A percentile compares a stretch with the other conserved stretches of the same genome.
phyloP scores from a whole-genome alignment of 2,797 vertebrate genomes.

The Linurgus olivaceus region DNA sequence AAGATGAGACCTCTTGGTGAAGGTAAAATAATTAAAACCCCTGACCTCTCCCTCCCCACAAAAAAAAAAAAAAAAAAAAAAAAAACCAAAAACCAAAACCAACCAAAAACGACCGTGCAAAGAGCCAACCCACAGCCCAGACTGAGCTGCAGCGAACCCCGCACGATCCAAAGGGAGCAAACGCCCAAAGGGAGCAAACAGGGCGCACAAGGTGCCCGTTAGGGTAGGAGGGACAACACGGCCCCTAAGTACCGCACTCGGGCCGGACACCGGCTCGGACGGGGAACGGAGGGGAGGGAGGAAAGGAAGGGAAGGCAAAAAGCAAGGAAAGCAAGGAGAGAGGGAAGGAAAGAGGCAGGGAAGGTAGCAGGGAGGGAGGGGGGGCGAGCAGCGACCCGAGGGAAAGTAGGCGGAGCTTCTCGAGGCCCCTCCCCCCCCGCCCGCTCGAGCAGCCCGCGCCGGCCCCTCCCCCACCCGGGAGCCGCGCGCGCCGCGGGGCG shows the following conservation, averaged over 20 bases:
- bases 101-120: no score
- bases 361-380: fast-evolving
- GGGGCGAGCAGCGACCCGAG: no score
- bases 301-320: no score
- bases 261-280: background rate
- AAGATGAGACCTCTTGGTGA: background rate
- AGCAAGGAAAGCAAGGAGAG: background rate
- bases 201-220: background rate
- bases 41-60: no score
- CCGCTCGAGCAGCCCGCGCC: background rate
- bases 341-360: background rate
- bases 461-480: background rate
- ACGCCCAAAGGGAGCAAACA: fast-evolving
- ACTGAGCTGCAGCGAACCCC: background rate
- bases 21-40: background rate
- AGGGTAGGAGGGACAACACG: background rate
- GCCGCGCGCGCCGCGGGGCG: background rate
- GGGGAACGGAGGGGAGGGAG: background rate
- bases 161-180: fast-evolving
- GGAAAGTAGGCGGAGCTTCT: background rate
- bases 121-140: background rate
- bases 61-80: no score
- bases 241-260: background rate
- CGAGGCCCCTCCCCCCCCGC: background rate
- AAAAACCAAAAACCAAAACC: no score